phyloP scores from a whole-genome alignment of 2,888 invertebrate species.

The Drosophila aldrichi region DNA sequence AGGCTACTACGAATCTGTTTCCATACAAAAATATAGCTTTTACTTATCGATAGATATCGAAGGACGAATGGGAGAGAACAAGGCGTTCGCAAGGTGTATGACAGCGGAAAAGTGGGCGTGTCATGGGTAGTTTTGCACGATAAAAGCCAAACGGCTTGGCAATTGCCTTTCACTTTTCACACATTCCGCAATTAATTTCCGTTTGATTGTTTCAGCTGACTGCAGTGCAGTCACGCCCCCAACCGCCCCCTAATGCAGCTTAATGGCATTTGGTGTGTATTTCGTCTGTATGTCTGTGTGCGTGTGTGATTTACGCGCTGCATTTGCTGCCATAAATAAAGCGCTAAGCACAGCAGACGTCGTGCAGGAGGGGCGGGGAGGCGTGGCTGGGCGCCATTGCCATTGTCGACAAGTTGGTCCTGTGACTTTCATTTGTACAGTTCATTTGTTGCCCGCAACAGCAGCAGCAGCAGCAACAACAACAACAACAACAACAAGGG shows the following conservation, averaged over 20 bases:
- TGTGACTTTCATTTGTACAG: constrained; percentile 64
- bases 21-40: neutral
- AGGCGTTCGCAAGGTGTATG: neutral
- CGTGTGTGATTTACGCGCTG: constrained; percentile 54
- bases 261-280: constrained; percentile 64
- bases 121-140: neutral
- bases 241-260: constrained; percentile 41
- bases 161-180: constrained; percentile 68
- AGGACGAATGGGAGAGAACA: no score
- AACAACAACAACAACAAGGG: neutral
- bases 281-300: neutral
- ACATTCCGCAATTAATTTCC: constrained; percentile 73
- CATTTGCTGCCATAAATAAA: constrained; percentile 71
- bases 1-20: constrained; percentile 11
- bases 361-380: neutral
- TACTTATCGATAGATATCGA: no score
- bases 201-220: constrained; percentile 65
- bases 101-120: neutral
- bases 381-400: constrained; percentile 38
- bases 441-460: constrained; percentile 54
- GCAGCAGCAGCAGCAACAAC: constrained; percentile 2
- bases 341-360: constrained; percentile 48
- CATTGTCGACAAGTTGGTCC: constrained; percentile 64
- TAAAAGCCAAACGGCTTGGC: constrained; percentile 16
- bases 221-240: constrained; percentile 22